A percentile compares a stretch with the other conserved stretches of the same genome.
These are phyloP conservation scores for Chrysoperla carnea DNA, from an alignment of 1,140 invertebrate species.

Conservation along the genomic window DNA sequence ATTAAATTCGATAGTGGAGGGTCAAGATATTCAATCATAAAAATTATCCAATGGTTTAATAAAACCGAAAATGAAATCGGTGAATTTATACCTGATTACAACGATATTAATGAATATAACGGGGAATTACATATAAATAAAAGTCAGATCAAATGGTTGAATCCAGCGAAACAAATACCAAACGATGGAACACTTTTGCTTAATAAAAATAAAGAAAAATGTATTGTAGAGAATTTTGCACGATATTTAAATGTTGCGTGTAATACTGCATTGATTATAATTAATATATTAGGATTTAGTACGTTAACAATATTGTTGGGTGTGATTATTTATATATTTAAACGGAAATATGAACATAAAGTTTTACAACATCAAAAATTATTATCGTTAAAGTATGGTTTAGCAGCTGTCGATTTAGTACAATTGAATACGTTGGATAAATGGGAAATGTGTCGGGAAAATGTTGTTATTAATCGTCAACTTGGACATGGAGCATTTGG, in stretches of 20 bases:
- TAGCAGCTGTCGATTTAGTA: slow-evolving; percentile 36
- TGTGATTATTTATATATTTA: slow-evolving; percentile 26
- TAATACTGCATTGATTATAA: slow-evolving; percentile 48
- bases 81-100: slow-evolving; percentile 37
- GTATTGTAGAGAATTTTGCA: slow-evolving; percentile 44
- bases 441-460: slow-evolving; percentile 71
- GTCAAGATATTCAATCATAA: slow-evolving; percentile 47
- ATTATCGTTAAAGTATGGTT: slow-evolving; percentile 30
- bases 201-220: slow-evolving; percentile 18
- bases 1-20: slow-evolving; percentile 50
- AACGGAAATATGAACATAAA: slow-evolving; percentile 55
- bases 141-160: slow-evolving; percentile 42
- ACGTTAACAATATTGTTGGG: slow-evolving; percentile 34
- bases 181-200: slow-evolving; percentile 50
- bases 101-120: slow-evolving; percentile 15
- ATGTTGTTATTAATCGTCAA: slow-evolving; percentile 77
- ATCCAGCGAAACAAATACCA: slow-evolving; percentile 32
- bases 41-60: slow-evolving; percentile 51
- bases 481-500: slow-evolving; percentile 82
- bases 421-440: slow-evolving; percentile 44
- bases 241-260: slow-evolving; percentile 46
- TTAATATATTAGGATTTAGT: slow-evolving; percentile 48
- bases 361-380: slow-evolving; percentile 50
- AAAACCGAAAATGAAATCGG: slow-evolving; percentile 36
- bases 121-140: slow-evolving; percentile 33